Evolutionary conservation across 2,888 invertebrate genomes (phyloP).

Genomic region (Spilosoma lubricipeda): DNA sequence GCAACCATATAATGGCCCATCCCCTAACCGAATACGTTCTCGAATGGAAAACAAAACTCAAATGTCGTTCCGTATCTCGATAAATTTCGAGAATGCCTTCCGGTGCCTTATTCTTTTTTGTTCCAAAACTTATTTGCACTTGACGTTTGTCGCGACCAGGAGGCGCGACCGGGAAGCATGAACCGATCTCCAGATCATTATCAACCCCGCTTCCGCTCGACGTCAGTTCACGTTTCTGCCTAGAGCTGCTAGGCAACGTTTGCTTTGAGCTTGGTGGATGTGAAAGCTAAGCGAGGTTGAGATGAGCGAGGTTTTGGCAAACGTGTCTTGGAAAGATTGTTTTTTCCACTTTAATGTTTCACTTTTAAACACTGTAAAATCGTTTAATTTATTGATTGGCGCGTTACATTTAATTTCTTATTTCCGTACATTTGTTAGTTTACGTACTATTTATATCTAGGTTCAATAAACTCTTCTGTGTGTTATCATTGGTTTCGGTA

Average conservation of each 20-base stretch:
- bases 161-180: conserved; percentile 35
- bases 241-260: conserved; percentile 18
- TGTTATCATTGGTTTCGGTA: neutral
- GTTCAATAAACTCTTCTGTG: conserved; percentile 6
- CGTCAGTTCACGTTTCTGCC: conserved; percentile 43
- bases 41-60: conserved; percentile 9
- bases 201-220: conserved; percentile 55
- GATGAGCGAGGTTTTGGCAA: neutral
- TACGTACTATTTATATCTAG: neutral
- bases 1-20: neutral
- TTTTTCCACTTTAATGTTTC: neutral
- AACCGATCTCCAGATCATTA: conserved; percentile 61
- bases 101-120: conserved; percentile 16
- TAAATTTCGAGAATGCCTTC: conserved; percentile 11
- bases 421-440: neutral
- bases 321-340: neutral
- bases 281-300: conserved; percentile 14
- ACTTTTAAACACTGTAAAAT: conserved; percentile 1
- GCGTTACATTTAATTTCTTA: neutral
- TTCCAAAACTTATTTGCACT: conserved; percentile 36
- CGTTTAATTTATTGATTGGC: neutral
- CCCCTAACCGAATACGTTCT: neutral
- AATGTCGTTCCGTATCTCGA: conserved; percentile 12
- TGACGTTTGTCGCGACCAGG: conserved; percentile 47
- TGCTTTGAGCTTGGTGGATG: conserved; percentile 6